Percentiles rank a stretch among this genome's conserved stretches.
Evolutionary conservation across 2,797 vertebrate species (phyloP).

Genomic region (Leucoraja ocellata): DNA sequence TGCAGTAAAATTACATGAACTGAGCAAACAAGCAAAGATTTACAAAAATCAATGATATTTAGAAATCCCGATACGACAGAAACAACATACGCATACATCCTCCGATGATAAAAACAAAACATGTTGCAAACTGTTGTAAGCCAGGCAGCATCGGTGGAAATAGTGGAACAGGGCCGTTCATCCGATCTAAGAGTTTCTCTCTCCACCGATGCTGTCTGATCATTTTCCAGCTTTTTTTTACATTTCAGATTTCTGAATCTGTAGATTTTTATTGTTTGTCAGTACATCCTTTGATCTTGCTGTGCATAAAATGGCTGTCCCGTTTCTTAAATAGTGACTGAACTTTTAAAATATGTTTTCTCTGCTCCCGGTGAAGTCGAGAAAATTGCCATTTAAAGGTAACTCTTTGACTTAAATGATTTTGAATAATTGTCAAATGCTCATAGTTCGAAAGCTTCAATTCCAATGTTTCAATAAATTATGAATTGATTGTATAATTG

Average conservation of each 20-base stretch:
- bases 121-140: no score
- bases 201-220: no score
- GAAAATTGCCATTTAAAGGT: not conserved
- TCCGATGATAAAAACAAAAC: no score
- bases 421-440: not conserved
- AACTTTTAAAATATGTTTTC: not conserved
- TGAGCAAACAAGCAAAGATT: not conserved
- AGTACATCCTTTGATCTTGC: not conserved
- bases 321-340: not conserved
- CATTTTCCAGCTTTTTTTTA: no score
- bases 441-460: not conserved
- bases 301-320: not conserved
- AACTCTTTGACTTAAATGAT: not conserved
- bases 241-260: no score
- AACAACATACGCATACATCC: not conserved
- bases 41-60: not conserved
- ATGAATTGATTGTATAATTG: no score
- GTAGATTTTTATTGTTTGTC: no score
- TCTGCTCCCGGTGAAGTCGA: not conserved
- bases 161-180: no score
- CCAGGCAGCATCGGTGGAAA: no score
- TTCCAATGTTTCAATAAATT: not conserved
- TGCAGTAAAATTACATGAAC: not conserved
- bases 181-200: no score
- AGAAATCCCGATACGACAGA: not conserved